Evolutionary conservation across 2,797 vertebrate species (phyloP).

Genomic region (Sebastes melanostomus): DNA sequence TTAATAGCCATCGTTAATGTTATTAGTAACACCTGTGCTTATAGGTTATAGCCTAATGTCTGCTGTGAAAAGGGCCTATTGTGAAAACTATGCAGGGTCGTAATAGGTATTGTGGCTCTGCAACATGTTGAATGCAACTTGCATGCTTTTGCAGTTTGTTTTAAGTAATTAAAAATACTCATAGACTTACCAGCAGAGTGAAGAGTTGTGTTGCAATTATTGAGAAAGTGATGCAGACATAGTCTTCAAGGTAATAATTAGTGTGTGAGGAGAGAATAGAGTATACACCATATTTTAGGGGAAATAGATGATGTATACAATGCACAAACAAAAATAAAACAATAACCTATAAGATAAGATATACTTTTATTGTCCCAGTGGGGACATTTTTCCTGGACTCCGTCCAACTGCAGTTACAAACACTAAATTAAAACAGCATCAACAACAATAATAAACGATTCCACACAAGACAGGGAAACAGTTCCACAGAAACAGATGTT

Average conservation of each 20-base stretch:
- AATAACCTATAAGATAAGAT: neutral
- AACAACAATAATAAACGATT: no score
- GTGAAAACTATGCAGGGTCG: neutral
- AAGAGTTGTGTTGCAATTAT: neutral
- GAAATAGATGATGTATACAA: no score
- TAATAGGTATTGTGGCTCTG: neutral
- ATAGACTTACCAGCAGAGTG: neutral
- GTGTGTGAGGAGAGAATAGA: neutral
- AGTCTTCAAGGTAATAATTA: neutral
- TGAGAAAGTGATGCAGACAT: neutral
- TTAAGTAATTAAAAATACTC: neutral
- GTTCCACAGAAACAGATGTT: no score
- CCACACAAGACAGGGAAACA: no score
- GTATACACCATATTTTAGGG: neutral
- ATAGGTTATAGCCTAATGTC: neutral
- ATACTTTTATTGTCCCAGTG: no score
- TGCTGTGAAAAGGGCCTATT: neutral
- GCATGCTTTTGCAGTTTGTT: neutral
- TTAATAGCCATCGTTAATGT: neutral
- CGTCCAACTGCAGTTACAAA: no score
- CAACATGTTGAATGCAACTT: neutral
- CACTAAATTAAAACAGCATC: no score
- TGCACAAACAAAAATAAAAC: no score
- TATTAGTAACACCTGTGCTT: neutral
- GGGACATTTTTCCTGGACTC: no score